Evolutionary conservation across 2,797 vertebrate species (phyloP).

Genomic region (Amazona finschi): DNA sequence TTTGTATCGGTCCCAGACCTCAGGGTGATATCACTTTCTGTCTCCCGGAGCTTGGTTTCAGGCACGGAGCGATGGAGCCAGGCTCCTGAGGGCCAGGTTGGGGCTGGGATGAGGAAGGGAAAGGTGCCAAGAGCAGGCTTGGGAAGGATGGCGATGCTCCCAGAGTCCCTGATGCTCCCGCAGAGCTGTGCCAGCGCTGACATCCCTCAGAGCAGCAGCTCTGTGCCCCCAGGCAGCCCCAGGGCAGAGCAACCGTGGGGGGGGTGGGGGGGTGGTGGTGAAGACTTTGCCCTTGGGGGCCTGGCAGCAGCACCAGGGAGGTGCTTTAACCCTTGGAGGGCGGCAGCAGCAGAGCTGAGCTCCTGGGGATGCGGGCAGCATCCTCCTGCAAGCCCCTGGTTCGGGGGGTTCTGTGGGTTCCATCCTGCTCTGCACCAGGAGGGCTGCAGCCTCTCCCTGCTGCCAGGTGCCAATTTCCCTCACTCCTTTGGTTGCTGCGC

Average conservation of each 20-base stretch:
- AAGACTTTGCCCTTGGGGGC: background rate
- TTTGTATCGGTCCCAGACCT: rapidly evolving
- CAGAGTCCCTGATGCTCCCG: background rate
- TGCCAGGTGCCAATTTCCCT: background rate
- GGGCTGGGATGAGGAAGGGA: background rate
- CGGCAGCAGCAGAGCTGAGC: background rate
- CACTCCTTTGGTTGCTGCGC: rapidly evolving
- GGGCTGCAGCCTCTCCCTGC: background rate
- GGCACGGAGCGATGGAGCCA: background rate
- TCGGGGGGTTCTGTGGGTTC: background rate
- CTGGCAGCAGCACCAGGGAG: background rate
- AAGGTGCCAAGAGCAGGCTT: background rate
- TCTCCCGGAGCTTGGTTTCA: rapidly evolving
- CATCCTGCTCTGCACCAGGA: rapidly evolving
- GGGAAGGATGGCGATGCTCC: background rate
- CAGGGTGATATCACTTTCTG: rapidly evolving
- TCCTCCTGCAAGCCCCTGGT: rapidly evolving
- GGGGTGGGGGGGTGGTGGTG: background rate
- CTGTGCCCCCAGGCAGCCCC: background rate
- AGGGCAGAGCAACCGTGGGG: background rate
- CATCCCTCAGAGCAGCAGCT: background rate
- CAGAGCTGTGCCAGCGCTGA: background rate
- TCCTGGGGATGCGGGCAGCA: rapidly evolving
- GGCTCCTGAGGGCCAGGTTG: rapidly evolving
- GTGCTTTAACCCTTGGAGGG: background rate